A percentile compares a stretch with the other conserved stretches of the same genome.
Conservation (phyloP, 2,888 invertebrate genomes). For the Calephelis perditalis region DNA sequence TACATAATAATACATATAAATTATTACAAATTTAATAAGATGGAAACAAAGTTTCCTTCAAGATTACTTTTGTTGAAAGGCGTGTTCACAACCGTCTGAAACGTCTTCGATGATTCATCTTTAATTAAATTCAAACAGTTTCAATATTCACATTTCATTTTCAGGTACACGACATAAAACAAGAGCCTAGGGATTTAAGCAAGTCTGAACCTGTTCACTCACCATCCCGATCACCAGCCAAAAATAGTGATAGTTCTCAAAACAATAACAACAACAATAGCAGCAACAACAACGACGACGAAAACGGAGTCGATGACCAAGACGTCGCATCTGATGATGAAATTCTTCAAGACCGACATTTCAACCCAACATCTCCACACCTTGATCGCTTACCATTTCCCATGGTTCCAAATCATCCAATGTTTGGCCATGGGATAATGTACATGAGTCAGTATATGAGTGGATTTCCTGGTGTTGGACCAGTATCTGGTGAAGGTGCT, state of each 20-base stretch:
- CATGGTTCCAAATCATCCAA: conserved; percentile 88
- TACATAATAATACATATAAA: neutral
- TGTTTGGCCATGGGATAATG: conserved; percentile 94
- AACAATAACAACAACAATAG: conserved; percentile 66
- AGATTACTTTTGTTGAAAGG: too few species aligned
- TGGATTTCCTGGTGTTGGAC: conserved; percentile 72
- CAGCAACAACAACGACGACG: conserved; percentile 68
- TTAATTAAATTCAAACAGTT: neutral
- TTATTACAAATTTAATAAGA: neutral
- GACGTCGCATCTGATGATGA: conserved; percentile 75
- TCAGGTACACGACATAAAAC: conserved; percentile 75
- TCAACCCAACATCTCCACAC: conserved; percentile 59
- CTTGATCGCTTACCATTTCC: conserved; percentile 82
- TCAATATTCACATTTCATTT: conserved; percentile 24
- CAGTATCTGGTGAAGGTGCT: conserved; percentile 77
- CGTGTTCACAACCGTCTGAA: too few species aligned
- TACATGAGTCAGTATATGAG: conserved; percentile 93
- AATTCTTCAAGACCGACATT: conserved; percentile 61
- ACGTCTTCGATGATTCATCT: neutral
- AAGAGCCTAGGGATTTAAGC: conserved; percentile 72
- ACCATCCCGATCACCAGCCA: conserved; percentile 73
- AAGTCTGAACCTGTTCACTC: conserved; percentile 58
- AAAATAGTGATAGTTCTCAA: conserved; percentile 73
- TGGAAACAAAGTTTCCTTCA: too few species aligned
- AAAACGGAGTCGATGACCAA: conserved; percentile 70